These are phyloP conservation scores for Oophaga pumilio DNA, from an alignment of 2,113 vertebrate genomes.

Conservation along the genomic window DNA sequence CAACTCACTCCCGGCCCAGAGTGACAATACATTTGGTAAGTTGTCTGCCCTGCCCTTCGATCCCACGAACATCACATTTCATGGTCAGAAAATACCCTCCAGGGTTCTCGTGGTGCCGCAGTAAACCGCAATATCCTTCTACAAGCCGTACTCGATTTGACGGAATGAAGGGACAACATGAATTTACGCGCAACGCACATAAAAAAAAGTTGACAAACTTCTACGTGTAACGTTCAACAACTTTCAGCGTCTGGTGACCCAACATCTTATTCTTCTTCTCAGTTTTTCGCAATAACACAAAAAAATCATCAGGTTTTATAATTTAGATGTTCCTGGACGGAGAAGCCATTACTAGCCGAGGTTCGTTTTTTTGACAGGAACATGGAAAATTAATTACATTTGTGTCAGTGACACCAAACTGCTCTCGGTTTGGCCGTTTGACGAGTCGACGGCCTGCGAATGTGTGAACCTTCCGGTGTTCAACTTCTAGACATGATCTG, in stretches of 20 bases:
- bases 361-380: slow-evolving; percentile 10
- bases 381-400: slow-evolving; percentile 38
- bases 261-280: background rate
- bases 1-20: background rate
- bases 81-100: slow-evolving; percentile 6
- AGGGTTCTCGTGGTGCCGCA: background rate
- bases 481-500: background rate
- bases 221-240: background rate
- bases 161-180: slow-evolving; percentile 4
- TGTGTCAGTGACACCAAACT: background rate
- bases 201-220: background rate
- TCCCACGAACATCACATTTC: background rate
- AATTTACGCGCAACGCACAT: background rate
- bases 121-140: slow-evolving; percentile 12
- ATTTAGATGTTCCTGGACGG: background rate
- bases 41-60: background rate
- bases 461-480: background rate
- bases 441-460: background rate
- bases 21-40: background rate
- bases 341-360: background rate
- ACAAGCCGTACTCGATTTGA: background rate
- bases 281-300: background rate
- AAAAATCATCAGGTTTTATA: background rate
- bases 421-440: background rate
- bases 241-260: background rate